phyloP scores from a whole-genome alignment of 2,797 vertebrate genomes.

The Tragopan temminckii region DNA sequence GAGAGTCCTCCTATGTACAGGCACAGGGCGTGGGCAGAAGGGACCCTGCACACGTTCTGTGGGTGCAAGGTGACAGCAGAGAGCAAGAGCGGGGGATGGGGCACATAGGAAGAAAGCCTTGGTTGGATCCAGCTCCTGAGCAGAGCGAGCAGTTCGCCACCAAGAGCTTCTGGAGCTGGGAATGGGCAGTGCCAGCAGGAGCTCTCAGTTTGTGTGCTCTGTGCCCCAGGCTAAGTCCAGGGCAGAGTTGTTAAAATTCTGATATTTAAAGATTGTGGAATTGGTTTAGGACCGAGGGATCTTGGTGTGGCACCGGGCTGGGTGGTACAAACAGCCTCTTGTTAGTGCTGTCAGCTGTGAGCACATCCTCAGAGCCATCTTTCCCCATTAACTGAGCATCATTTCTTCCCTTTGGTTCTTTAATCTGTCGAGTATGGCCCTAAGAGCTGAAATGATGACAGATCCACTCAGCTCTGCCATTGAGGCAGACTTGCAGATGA shows the following conservation, averaged over 20 bases:
- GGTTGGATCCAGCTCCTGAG: neutral
- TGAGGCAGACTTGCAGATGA: neutral
- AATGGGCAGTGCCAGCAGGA: accelerated
- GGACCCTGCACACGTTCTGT: neutral
- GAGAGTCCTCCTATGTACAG: no score
- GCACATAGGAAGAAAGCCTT: neutral
- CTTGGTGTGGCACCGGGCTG: neutral
- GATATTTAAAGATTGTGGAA: neutral
- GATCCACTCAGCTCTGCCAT: neutral
- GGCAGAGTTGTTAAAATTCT: neutral
- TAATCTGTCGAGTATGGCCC: accelerated
- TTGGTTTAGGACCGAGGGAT: neutral
- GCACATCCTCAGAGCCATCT: neutral
- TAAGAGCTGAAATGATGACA: neutral
- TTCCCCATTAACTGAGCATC: neutral
- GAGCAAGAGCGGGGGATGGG: neutral
- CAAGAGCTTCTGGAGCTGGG: neutral
- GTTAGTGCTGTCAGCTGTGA: neutral
- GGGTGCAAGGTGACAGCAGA: neutral
- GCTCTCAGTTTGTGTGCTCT: neutral
- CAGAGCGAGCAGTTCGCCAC: neutral
- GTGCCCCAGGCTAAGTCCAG: neutral
- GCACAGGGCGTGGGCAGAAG: no score
- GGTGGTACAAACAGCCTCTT: neutral
- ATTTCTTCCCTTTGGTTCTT: neutral